phyloP scores from a whole-genome alignment of 2,888 invertebrate species.

The Leptodirus hochenwartii region DNA sequence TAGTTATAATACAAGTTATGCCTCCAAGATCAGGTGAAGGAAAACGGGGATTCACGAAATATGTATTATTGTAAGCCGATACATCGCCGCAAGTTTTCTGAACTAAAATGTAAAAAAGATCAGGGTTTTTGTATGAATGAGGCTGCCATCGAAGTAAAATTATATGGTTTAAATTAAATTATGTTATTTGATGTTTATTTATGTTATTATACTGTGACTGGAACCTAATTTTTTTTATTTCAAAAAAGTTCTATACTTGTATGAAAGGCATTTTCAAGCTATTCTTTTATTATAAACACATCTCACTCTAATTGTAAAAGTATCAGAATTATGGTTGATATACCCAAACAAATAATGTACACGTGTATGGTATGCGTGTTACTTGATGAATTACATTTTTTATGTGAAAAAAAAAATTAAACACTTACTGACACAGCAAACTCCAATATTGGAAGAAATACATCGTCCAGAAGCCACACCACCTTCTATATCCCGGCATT shows the following conservation, averaged over 20 bases:
- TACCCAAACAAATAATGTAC: too few relatives aligned
- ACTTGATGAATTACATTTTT: conserved; percentile 3
- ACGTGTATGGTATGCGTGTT: not conserved
- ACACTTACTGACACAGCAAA: conserved; percentile 69
- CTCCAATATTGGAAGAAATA: conserved; percentile 52
- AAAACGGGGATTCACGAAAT: conserved; percentile 61
- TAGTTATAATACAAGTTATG: conserved; percentile 46
- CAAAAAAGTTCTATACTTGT: too few relatives aligned
- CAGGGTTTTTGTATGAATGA: too few relatives aligned
- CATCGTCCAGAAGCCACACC: conserved; percentile 38
- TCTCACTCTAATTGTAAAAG: too few relatives aligned
- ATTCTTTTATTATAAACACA: too few relatives aligned
- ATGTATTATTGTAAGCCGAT: conserved; percentile 58
- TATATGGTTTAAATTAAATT: too few relatives aligned
- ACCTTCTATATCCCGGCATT: conserved; percentile 53
- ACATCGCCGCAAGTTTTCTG: conserved; percentile 45
- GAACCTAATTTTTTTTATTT: too few relatives aligned
- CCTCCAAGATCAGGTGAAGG: conserved; percentile 51
- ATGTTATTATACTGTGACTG: too few relatives aligned
- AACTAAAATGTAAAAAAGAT: conserved; percentile 32
- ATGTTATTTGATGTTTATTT: too few relatives aligned
- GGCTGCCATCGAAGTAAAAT: too few relatives aligned
- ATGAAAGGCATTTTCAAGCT: too few relatives aligned
- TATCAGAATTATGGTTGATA: too few relatives aligned
- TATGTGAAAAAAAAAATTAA: conserved; percentile 7